Evolutionary conservation across 2,797 vertebrate species (phyloP).

Genomic region (Syncerus caffer): DNA sequence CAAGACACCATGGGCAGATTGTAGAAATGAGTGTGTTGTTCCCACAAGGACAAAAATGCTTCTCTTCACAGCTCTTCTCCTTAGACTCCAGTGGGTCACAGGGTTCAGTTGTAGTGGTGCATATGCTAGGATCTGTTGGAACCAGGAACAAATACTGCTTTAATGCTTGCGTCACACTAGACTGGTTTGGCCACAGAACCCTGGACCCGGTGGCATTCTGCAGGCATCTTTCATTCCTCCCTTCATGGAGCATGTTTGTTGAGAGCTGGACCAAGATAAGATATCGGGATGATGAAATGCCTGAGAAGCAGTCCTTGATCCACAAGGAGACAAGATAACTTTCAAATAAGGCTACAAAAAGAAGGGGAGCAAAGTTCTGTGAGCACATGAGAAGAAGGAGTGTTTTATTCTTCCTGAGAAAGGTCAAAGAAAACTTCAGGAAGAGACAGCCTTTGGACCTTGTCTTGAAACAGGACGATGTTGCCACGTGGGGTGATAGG

Average conservation of each 20-base stretch:
- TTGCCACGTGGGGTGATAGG: background rate
- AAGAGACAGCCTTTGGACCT: background rate
- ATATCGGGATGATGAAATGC: background rate
- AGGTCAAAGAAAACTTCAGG: background rate
- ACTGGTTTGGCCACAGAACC: background rate
- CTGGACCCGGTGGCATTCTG: background rate
- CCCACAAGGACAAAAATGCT: background rate
- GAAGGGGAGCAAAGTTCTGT: background rate
- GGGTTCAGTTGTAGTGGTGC: background rate
- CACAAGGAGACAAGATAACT: background rate
- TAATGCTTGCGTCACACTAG: background rate
- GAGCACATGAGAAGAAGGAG: background rate
- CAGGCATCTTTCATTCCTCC: background rate
- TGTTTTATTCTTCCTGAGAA: background rate
- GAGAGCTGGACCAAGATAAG: background rate
- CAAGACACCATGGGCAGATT: fast-evolving
- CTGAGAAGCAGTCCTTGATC: background rate
- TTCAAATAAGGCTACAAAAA: background rate
- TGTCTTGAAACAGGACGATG: background rate
- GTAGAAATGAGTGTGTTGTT: background rate
- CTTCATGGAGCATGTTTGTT: background rate
- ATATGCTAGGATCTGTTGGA: background rate
- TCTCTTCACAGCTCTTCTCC: background rate
- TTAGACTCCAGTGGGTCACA: background rate
- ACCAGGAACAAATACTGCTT: background rate